Percentiles rank a stretch among this genome's conserved stretches.
Conservation (phyloP, 2,113 vertebrate genomes). For the Amblyopsis rosae region DNA sequence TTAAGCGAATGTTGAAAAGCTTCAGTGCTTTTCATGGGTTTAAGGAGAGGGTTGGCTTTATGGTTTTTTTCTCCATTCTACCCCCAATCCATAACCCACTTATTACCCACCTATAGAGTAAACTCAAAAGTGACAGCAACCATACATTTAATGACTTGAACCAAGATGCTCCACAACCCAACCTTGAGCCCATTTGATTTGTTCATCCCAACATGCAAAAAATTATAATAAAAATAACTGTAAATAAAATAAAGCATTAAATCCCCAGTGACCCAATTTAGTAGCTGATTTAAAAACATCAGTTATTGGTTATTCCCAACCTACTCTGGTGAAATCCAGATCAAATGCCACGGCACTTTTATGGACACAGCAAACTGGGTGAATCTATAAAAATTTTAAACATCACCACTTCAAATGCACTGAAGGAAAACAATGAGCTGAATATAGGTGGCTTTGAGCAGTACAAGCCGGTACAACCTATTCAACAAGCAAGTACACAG, state of each 20-base stretch:
- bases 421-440: conserved; percentile 39
- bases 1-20: conserved; percentile 20
- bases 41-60: neutral
- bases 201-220: neutral
- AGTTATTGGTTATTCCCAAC: neutral
- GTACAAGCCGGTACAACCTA: conserved; percentile 29
- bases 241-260: neutral
- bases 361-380: conserved; percentile 1
- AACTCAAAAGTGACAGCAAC: conserved; percentile 6
- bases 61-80: too few species aligned
- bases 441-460: conserved; percentile 15
- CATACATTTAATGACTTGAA: conserved; percentile 10
- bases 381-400: conserved; percentile 23
- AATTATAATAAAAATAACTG: neutral
- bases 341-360: conserved; percentile 23
- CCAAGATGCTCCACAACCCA: neutral
- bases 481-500: conserved; percentile 34
- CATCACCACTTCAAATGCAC: conserved; percentile 13
- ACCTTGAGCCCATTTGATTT: neutral
- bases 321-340: neutral
- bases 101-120: too few species aligned
- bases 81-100: too few species aligned
- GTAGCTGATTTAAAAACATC: neutral
- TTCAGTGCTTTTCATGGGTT: conserved; percentile 27
- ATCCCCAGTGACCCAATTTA: too few species aligned